These are phyloP conservation scores for Slavum lentiscoides DNA, from an alignment of 2,888 invertebrate species.

Conservation along the genomic window DNA sequence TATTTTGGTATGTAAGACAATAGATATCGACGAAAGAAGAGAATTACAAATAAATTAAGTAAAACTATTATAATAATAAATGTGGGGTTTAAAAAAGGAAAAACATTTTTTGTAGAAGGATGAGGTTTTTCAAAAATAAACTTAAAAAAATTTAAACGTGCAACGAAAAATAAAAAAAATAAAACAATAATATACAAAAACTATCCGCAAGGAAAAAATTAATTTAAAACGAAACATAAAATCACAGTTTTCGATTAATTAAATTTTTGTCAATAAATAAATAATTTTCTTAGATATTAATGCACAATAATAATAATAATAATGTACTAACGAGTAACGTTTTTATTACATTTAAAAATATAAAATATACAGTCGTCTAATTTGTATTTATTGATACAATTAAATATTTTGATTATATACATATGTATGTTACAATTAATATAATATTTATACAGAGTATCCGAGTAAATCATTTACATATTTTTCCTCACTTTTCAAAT, in stretches of 20 bases:
- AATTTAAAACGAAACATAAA: constrained; percentile 50
- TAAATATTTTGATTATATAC: constrained; percentile 46
- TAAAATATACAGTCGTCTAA: constrained; percentile 44
- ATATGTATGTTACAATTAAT: constrained; percentile 36
- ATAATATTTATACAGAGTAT: constrained; percentile 33
- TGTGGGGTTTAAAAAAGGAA: constrained; percentile 13
- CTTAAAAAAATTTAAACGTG: constrained; percentile 51
- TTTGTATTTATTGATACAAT: constrained; percentile 33
- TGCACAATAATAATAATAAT: constrained; percentile 37
- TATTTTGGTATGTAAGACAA: constrained; percentile 34
- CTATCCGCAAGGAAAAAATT: constrained; percentile 28
- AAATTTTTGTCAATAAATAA: constrained; percentile 44
- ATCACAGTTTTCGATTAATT: constrained; percentile 50
- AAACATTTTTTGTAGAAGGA: background rate
- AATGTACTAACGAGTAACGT: constrained; percentile 41
- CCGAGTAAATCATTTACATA: background rate
- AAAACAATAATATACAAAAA: constrained; percentile 50
- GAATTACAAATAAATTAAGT: constrained; percentile 29
- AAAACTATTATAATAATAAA: constrained; percentile 25
- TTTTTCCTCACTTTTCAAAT: background rate
- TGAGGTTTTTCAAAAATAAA: constrained; percentile 32
- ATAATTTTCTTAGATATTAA: constrained; percentile 39
- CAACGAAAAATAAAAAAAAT: constrained; percentile 47
- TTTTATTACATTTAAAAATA: constrained; percentile 41
- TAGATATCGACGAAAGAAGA: constrained; percentile 14